Percentiles rank a stretch among this genome's conserved stretches.
These are phyloP conservation scores for Malurus cyaneus DNA, from an alignment of 2,113 vertebrate species.

Conservation along the genomic window DNA sequence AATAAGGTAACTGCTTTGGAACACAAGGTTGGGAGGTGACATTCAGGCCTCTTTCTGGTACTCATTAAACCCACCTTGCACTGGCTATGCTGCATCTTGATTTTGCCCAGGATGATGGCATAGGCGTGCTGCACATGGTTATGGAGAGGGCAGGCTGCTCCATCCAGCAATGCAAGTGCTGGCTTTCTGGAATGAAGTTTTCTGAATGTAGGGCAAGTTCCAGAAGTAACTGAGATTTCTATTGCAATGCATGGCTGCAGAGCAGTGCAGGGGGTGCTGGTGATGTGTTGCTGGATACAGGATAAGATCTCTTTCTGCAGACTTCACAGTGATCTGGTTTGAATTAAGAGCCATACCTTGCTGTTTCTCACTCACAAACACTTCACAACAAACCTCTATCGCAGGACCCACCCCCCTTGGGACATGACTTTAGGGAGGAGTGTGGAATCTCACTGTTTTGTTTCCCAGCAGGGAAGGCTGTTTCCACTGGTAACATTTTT, in stretches of 20 bases:
- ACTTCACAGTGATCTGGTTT: neutral
- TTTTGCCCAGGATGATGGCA: neutral
- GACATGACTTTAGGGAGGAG: neutral
- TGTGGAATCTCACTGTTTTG: neutral
- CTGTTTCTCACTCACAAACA: neutral
- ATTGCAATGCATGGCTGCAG: neutral
- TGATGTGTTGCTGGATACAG: neutral
- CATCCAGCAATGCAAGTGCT: neutral
- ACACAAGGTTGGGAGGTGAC: neutral
- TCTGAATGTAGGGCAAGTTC: neutral
- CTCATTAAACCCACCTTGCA: neutral
- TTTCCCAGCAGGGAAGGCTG: neutral
- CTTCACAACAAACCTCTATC: neutral
- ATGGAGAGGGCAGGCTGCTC: neutral
- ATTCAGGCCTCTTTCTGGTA: neutral
- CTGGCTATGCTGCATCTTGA: rapidly evolving
- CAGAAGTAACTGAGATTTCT: neutral
- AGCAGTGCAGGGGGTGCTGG: neutral
- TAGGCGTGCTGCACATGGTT: neutral
- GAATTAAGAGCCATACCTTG: neutral
- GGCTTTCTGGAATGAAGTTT: neutral
- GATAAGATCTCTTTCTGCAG: neutral
- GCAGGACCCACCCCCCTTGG: neutral
- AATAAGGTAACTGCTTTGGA: neutral
- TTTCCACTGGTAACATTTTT: constrained; percentile 9